Conservation (phyloP, 2,113 vertebrate genomes). For the Phylloscopus trochiloides region DNA sequence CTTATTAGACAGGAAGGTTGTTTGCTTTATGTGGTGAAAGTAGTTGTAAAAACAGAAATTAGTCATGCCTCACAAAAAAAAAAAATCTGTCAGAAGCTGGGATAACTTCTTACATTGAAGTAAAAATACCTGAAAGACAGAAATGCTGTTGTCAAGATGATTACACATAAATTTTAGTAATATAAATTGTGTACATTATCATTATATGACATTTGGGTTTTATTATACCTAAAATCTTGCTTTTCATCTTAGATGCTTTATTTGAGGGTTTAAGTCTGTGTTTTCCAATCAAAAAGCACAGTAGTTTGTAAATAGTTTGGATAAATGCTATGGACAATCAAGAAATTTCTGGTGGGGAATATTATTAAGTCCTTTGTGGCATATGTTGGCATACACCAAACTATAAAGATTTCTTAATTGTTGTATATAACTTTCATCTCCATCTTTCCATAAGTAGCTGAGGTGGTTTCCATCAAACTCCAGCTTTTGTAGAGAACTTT, state of each 20-base stretch:
- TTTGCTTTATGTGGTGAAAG: slow-evolving; percentile 69
- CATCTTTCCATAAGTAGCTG: slow-evolving; percentile 72
- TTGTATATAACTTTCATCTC: slow-evolving; percentile 27
- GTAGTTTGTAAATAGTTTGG: slow-evolving; percentile 52
- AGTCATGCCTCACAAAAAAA: slow-evolving; percentile 53
- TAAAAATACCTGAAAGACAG: slow-evolving; percentile 71
- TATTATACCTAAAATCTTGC: background rate
- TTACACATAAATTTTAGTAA: background rate
- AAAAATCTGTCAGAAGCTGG: slow-evolving; percentile 61
- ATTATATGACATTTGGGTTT: background rate
- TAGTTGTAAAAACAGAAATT: slow-evolving; percentile 69
- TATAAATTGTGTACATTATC: background rate
- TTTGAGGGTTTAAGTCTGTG: slow-evolving; percentile 40
- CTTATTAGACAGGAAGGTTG: slow-evolving; percentile 41
- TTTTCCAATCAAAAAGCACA: slow-evolving; percentile 70
- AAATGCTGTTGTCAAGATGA: slow-evolving; percentile 3
- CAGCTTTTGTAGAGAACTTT: slow-evolving; percentile 74
- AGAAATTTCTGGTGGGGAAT: slow-evolving; percentile 61
- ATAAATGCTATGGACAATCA: slow-evolving; percentile 64
- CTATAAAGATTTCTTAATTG: slow-evolving; percentile 72
- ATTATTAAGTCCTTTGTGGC: slow-evolving; percentile 54
- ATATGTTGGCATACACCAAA: slow-evolving; percentile 76
- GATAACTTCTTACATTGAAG: slow-evolving; percentile 73
- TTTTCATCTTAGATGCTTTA: slow-evolving; percentile 72
- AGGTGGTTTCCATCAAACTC: slow-evolving; percentile 74